Base-by-base conservation (phyloP, 2,888 invertebrate species). In the Argyresthia albistria region DNA sequence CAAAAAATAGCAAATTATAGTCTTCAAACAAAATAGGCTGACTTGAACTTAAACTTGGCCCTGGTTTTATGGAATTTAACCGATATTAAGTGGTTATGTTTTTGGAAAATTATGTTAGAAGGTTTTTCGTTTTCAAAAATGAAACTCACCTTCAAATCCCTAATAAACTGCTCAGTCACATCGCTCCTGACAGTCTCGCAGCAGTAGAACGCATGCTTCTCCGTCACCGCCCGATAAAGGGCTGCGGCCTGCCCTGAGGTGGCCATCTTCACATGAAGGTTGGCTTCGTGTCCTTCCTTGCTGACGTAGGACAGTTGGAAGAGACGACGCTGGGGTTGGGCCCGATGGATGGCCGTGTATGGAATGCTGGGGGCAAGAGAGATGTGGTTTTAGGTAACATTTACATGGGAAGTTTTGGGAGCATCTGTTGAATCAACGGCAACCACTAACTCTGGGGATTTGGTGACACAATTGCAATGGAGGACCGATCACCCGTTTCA, bases 191-290 rank as follows among this genome's bases (percentile, higher is more conserved):
- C 96, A 0, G 96, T 96, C 76, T 97, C 96, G 81, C 96, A 96
- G 75, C 95, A 95, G 80, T 95, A 97, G 88, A 97, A 97, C 46
- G 96, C 96, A 75, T 96, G 96, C 62, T 95, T 95, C 79, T 97
- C 97, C 0, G 96, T 97, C 59, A 97, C 93, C 25, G 95, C 95
- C 50, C 96, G 89, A 76, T 95, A 95, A 35, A 95, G 79, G 42
- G 95, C 94, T 47, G 93, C 93, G 1, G 96, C 96, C 48, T 94
- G 92, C 46, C 93, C 93, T 54, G 92, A 92, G 46, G 94, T 94
- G 62, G 93, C 92, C 80, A 96, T 90, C 77, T 95, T 95, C 58
- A 95, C 92, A 73, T 94, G 93, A 56, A 95, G 80, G 42, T 91
- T 89, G 3, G 92, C 90, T 62, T 92, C 91, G 60, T 91, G 89